A percentile compares a stretch with the other conserved stretches of the same genome.
phyloP scores from a whole-genome alignment of 30 jellyfish, hydroid and myxozoan species.

The Aurelia aurita region DNA sequence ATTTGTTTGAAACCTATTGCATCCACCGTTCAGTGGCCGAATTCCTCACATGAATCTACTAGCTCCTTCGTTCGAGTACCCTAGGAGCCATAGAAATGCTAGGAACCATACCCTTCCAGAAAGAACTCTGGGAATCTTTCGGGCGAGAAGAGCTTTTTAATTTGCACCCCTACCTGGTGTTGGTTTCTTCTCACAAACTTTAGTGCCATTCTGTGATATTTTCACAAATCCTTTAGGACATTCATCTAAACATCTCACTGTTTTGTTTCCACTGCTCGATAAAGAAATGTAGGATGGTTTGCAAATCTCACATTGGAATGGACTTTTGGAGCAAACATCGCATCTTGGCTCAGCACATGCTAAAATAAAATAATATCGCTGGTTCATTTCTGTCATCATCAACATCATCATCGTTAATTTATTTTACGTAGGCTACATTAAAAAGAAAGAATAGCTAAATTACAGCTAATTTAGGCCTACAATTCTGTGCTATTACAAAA shows the following conservation, averaged over 20 bases:
- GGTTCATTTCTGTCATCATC: not conserved
- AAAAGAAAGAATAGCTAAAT: too few relatives aligned
- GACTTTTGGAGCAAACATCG: slow-evolving; percentile 18
- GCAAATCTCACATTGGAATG: slow-evolving; percentile 44
- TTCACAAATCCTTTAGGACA: slow-evolving; percentile 42
- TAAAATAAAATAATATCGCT: not conserved
- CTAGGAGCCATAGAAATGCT: too few relatives aligned
- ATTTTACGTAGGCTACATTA: too few relatives aligned
- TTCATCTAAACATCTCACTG: slow-evolving; percentile 29
- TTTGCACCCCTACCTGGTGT: slow-evolving; percentile 15
- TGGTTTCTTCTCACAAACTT: slow-evolving; percentile 29
- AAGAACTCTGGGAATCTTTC: too few relatives aligned
- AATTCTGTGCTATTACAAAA: not conserved
- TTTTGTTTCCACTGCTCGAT: not conserved
- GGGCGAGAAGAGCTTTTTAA: too few relatives aligned
- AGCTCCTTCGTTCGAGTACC: too few relatives aligned
- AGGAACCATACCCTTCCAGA: too few relatives aligned
- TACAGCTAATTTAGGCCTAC: too few relatives aligned
- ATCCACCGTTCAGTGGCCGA: too few relatives aligned
- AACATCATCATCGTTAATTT: too few relatives aligned
- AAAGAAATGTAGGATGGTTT: slow-evolving; percentile 21
- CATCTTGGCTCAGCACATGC: slow-evolving; percentile 63
- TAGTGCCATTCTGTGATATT: slow-evolving; percentile 17
- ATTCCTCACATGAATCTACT: too few relatives aligned
- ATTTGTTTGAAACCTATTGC: too few relatives aligned